Conservation (phyloP, 2,113 vertebrate genomes). For the Hemicordylus capensis region DNA sequence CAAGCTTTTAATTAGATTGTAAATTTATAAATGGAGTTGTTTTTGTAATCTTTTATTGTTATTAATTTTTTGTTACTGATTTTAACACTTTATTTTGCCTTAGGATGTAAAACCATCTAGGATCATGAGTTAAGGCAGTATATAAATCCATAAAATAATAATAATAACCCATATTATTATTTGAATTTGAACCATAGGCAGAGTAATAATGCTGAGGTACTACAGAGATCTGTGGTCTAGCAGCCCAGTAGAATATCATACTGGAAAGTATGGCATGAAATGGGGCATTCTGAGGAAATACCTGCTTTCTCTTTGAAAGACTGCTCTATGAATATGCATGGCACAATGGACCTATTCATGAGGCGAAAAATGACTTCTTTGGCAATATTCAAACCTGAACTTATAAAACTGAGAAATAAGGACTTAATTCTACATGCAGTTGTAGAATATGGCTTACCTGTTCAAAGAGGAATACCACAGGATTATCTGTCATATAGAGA, state of each 20-base stretch:
- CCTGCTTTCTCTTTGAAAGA: background rate
- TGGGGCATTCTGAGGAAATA: background rate
- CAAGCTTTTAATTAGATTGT: too few species aligned
- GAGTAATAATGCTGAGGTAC: background rate
- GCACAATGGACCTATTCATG: background rate
- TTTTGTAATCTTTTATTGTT: too few species aligned
- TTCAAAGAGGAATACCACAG: background rate
- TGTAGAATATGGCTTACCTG: background rate
- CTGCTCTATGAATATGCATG: background rate
- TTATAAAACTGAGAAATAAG: background rate
- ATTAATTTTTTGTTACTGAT: too few species aligned
- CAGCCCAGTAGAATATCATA: background rate
- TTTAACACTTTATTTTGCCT: too few species aligned
- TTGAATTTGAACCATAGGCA: background rate
- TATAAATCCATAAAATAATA: too few species aligned
- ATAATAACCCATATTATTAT: too few species aligned
- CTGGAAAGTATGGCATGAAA: background rate
- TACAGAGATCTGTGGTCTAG: background rate
- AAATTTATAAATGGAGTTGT: too few species aligned
- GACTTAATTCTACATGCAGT: background rate
- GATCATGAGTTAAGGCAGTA: too few species aligned
- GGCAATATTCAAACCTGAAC: background rate
- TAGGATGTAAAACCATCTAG: too few species aligned
- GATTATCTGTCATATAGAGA: background rate
- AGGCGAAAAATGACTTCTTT: background rate